Conservation (phyloP, 2,797 vertebrate genomes). For the Clarias pachynema region DNA sequence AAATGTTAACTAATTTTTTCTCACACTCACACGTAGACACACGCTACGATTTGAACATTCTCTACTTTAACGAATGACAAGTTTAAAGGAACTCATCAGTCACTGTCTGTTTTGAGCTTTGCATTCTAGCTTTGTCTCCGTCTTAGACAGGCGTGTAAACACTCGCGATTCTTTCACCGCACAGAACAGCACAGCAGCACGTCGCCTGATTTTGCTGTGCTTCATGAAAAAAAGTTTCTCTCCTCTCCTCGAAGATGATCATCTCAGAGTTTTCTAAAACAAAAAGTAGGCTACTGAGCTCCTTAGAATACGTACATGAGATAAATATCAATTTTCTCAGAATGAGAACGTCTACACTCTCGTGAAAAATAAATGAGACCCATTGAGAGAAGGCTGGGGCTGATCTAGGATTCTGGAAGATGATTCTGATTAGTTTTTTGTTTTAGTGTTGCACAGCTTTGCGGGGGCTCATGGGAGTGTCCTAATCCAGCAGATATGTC, state of each 20-base stretch:
- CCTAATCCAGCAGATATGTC: neutral
- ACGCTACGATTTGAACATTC: neutral
- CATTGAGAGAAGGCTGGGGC: neutral
- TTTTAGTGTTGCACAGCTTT: neutral
- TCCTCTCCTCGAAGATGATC: too few relatives aligned
- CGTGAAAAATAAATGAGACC: slow-evolving; percentile 4
- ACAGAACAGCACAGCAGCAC: neutral
- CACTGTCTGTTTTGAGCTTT: neutral
- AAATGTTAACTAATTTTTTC: neutral
- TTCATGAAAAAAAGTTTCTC: neutral
- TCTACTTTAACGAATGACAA: neutral
- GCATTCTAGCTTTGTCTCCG: neutral
- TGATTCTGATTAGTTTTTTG: neutral
- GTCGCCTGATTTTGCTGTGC: neutral
- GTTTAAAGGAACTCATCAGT: neutral
- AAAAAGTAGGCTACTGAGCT: neutral
- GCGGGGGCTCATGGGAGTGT: neutral
- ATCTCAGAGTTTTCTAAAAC: neutral
- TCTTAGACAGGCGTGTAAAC: neutral
- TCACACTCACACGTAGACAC: neutral
- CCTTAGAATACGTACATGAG: neutral
- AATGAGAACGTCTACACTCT: neutral
- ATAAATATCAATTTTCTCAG: neutral
- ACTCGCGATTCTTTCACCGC: neutral
- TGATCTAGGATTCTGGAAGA: neutral